Conservation (phyloP, 2,113 vertebrate genomes). For the Fregetta grallaria region DNA sequence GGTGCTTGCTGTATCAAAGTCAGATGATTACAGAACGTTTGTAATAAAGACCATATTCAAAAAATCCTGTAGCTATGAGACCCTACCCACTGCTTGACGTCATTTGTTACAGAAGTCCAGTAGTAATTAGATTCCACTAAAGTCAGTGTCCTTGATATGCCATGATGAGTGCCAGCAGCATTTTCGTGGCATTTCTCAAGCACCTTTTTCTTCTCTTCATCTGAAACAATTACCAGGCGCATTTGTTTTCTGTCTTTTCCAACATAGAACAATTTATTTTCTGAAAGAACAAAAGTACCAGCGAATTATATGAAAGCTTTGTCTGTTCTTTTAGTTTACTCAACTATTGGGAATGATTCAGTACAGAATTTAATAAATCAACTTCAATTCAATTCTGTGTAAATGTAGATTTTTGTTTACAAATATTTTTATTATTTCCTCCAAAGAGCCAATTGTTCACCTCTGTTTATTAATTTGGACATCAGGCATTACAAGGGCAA, state of each 20-base stretch:
- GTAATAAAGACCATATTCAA: neutral
- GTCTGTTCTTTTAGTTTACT: neutral
- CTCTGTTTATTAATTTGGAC: neutral
- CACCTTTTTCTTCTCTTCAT: constrained; percentile 77
- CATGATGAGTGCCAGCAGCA: constrained; percentile 69
- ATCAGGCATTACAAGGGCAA: neutral
- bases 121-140: constrained; percentile 77
- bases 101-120: constrained; percentile 77
- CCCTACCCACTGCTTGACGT: constrained; percentile 80
- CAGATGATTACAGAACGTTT: neutral
- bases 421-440: neutral
- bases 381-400: neutral
- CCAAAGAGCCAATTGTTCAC: neutral
- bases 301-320: neutral
- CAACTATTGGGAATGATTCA: neutral
- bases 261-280: constrained; percentile 77
- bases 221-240: constrained; percentile 74
- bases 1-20: neutral
- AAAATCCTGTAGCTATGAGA: neutral
- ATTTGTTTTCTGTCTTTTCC: constrained; percentile 78
- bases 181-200: constrained; percentile 73
- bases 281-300: constrained; percentile 63
- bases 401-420: neutral
- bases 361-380: neutral
- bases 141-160: constrained; percentile 77